Evolutionary conservation across 2,797 vertebrate genomes (phyloP), one percentile per base, ranked within the genome.

Genomic region (Cossypha niveicapilla): DNA sequence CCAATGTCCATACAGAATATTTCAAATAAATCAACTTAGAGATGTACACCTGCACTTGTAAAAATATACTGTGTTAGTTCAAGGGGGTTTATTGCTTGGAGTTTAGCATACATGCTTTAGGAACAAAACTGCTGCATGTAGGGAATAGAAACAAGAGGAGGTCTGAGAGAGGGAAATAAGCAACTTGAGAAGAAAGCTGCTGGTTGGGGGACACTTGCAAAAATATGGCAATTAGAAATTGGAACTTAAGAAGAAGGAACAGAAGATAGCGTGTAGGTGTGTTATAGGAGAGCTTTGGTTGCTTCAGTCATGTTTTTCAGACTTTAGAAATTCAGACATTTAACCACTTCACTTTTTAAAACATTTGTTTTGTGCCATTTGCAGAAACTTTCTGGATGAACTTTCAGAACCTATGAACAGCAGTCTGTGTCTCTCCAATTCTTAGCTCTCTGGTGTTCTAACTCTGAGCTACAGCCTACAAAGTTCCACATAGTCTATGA

Each of bases 171-270:
- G 72, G 91, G 91, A 96, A 96, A 92, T 80, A 83, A 89, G 83
- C 72, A 86, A 42, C 75, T 94, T 66, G 19, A 92, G 58, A 76
- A 82, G 79, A 77, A 89, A 91, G 70, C 82, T 96, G 39, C 58
- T 95, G 47, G 60, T 44, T 32, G 48, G 57, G 53, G 42, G 54
- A 60, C 44, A 72, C 65, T 83, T 75, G 73, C 65, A 54, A 79
- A 75, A 86, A 53, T 84, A 45, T 78, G 81, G 90, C 94, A 94
- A 89, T 70, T 91, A 93, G 88, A 90, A 97, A 96, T 94, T 79
- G 93, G 94, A 96, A 91, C 90, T 97, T 86, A 18, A 87, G 75
- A 95, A 96, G 94, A 94, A 87, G 79, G 94, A 93, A 95, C 94
- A 91, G 60, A 51, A 96, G 91, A 84, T n/a, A 57, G 60, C 34